phyloP scores from a whole-genome alignment of 2,888 invertebrate species.

The Tenthredo scrophulariae region DNA sequence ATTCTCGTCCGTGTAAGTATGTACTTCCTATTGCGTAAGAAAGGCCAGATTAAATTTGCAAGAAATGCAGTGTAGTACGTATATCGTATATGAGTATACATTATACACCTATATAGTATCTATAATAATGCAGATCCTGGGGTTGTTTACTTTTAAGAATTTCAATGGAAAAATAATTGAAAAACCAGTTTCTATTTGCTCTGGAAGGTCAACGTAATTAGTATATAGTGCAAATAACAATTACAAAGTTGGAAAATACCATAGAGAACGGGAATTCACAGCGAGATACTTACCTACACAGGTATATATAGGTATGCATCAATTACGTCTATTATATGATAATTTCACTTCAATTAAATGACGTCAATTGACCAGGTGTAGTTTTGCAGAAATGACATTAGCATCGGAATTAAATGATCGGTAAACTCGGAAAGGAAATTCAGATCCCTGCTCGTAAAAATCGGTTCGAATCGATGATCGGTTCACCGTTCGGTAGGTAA shows the following conservation, averaged over 20 bases:
- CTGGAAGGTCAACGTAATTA: not conserved
- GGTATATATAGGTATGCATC: not conserved
- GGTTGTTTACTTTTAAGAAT: not conserved
- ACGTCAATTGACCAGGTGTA: not conserved
- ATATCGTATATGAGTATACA: not conserved
- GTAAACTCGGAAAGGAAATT: not conserved
- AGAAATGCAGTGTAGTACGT: constrained; percentile 6
- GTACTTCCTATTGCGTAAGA: constrained; percentile 29
- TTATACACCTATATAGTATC: not conserved
- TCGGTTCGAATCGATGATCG: not conserved
- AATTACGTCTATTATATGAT: not conserved
- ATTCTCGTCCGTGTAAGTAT: not conserved
- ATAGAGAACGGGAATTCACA: constrained; percentile 3
- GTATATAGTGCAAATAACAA: not conserved
- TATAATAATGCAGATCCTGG: not conserved
- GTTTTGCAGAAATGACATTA: not conserved
- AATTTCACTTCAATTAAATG: not conserved
- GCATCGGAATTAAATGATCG: not conserved
- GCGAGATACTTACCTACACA: not conserved
- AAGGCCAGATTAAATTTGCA: not conserved
- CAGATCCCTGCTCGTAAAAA: not conserved
- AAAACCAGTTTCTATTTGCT: not conserved
- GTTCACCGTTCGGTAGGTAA: not conserved
- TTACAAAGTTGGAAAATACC: not conserved
- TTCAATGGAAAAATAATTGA: constrained; percentile 7